Evolutionary conservation across 2,888 invertebrate species (phyloP).

Genomic region (Xiphydria camelus): DNA sequence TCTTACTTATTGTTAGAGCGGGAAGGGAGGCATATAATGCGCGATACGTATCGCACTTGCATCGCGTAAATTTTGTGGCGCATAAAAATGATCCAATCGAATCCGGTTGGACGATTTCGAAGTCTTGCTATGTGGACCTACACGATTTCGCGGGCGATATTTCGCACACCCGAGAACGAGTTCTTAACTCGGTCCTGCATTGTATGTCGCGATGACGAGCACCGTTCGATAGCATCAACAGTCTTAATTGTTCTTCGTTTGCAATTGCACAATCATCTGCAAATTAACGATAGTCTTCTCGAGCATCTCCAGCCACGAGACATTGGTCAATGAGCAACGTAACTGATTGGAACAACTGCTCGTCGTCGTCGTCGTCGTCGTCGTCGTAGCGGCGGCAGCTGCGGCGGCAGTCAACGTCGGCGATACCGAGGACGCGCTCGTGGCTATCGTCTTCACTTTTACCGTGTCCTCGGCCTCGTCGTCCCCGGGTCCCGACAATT

Average conservation of each 20-base stretch:
- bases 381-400: too few relatives aligned
- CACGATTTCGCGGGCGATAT: too few relatives aligned
- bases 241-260: conserved; percentile 39
- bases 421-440: conserved; percentile 27
- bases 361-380: conserved; percentile 37
- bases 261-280: conserved; percentile 53
- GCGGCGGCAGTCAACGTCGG: conserved; percentile 35
- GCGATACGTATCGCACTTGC: too few relatives aligned
- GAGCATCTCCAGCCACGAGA: conserved; percentile 55
- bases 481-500: conserved; percentile 12
- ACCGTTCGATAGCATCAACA: conserved; percentile 24
- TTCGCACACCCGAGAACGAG: too few relatives aligned
- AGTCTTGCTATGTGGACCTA: too few relatives aligned
- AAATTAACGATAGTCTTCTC: conserved; percentile 55
- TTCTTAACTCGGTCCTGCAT: conserved; percentile 24
- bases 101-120: too few relatives aligned
- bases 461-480: conserved; percentile 30
- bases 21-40: too few relatives aligned
- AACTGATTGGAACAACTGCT: conserved; percentile 42
- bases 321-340: conserved; percentile 45
- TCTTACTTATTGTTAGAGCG: too few relatives aligned
- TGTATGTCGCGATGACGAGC: conserved; percentile 23
- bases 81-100: too few relatives aligned
- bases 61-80: too few relatives aligned
- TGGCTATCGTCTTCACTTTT: conserved; percentile 16